Base-by-base conservation (phyloP, 2,888 invertebrate genomes). In the Ophion obscuratus region DNA sequence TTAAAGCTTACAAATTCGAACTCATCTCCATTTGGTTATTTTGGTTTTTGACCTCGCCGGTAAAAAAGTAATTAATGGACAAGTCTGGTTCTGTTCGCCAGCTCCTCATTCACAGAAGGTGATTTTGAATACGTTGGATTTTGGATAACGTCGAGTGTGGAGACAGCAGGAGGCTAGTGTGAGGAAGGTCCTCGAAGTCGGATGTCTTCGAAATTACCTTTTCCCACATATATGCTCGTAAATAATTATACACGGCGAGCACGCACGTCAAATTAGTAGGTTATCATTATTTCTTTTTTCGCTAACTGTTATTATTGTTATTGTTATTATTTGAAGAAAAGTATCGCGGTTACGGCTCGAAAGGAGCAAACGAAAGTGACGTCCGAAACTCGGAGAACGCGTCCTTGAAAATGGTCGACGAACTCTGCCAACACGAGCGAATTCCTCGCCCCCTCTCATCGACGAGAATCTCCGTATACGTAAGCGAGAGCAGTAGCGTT, bases 361-460 rank as follows among this genome's bases (percentile, higher is more conserved):
- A 62, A 79, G 57, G 70, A 44, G 40, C 40, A 68, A 85, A 78
- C 68, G 78, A 78, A 70, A 82, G 76, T 71, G 66, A 76, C 20
- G 6, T 31, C 71, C 53, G 71, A 17, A 62, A 75, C 36, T 85
- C 76, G 75, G 66, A 59, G 76, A 76, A 79, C 86, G 67, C 83
- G 90, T 87, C 91, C 91, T 90, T 91, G 91, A 91, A 91, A 89
- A 86, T 88, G 92, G 90, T 87, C 91, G 89, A 86, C 90, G 90
- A 92, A 92, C 92, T 84, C 87, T 74, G 74, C 36, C n/a, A 67
- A 84, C 78, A 53, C 24, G 66, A 53, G 86, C 81, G 86, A 73
- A 66, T 81, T 67, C 74, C 71, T 81, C 77, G 75, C 59, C 9
- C 31, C n/a, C 36, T 64, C 24, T 67, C 27, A 61, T 36, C 9